Conservation (phyloP, 2,888 invertebrate genomes). For the Acronicta aceris region DNA sequence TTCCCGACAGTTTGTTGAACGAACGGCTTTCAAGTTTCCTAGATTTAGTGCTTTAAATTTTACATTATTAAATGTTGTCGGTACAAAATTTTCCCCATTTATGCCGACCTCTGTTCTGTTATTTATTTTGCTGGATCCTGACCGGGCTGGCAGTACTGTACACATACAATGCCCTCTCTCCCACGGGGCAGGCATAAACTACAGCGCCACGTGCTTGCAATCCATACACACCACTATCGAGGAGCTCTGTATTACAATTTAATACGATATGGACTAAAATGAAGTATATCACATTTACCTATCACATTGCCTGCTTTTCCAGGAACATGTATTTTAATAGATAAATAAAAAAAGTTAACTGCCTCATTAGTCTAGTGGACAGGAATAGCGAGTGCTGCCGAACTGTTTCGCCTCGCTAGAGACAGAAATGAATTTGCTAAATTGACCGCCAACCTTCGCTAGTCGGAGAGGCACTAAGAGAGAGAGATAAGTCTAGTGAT, state of each 20-base stretch:
- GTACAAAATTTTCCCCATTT: slow-evolving; percentile 29
- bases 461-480: too few relatives aligned
- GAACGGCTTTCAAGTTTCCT: slow-evolving; percentile 63
- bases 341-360: too few relatives aligned
- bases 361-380: too few relatives aligned
- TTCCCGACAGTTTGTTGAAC: slow-evolving; percentile 56
- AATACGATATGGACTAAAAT: slow-evolving; percentile 4
- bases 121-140: slow-evolving; percentile 41
- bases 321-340: too few relatives aligned
- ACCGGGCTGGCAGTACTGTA: slow-evolving; percentile 11
- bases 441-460: too few relatives aligned
- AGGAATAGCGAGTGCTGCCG: too few relatives aligned
- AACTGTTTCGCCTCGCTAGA: too few relatives aligned
- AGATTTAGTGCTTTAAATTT: slow-evolving; percentile 58
- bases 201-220: slow-evolving; percentile 30
- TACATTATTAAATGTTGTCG: slow-evolving; percentile 47
- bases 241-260: slow-evolving; percentile 18
- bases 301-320: too few relatives aligned
- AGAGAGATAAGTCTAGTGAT: too few relatives aligned
- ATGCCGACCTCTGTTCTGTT: slow-evolving; percentile 31
- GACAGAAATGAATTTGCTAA: too few relatives aligned
- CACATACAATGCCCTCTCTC: slow-evolving; percentile 33
- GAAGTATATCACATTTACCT: too few relatives aligned
- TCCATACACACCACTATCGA: slow-evolving; percentile 17
- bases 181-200: slow-evolving; percentile 32